phyloP scores from a whole-genome alignment of 2,888 invertebrate genomes.

The Dendrolimus pini region DNA sequence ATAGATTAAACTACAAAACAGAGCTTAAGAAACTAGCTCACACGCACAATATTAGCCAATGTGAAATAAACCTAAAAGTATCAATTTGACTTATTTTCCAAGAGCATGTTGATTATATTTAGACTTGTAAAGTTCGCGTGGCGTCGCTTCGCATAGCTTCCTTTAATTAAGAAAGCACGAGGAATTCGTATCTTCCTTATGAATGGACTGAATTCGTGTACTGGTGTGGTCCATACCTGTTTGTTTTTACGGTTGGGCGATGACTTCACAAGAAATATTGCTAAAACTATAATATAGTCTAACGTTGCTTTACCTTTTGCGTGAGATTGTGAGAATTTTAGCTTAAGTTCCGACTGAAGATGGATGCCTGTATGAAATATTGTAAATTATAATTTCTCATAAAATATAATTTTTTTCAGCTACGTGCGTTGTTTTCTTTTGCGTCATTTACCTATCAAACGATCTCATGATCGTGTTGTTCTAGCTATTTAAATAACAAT shows the following conservation, averaged over 20 bases:
- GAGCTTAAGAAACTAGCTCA: too few relatives aligned
- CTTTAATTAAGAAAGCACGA: conserved; percentile 23
- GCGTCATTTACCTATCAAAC: neutral
- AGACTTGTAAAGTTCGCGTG: conserved; percentile 9
- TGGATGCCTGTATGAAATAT: conserved; percentile 77
- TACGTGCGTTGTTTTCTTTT: conserved; percentile 61
- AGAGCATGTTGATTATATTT: too few relatives aligned
- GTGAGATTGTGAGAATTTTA: conserved; percentile 77
- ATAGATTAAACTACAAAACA: too few relatives aligned
- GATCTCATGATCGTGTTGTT: too few relatives aligned
- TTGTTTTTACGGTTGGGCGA: conserved; percentile 63
- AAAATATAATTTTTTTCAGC: conserved; percentile 79
- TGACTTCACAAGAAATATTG: conserved; percentile 67
- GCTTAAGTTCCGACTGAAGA: conserved; percentile 78
- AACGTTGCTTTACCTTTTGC: conserved; percentile 78
- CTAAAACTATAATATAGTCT: conserved; percentile 77
- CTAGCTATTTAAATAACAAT: too few relatives aligned
- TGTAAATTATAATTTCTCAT: conserved; percentile 79
- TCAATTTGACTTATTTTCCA: too few relatives aligned
- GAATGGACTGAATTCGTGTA: conserved; percentile 59
- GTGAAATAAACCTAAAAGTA: too few relatives aligned
- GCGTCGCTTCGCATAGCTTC: conserved; percentile 18
- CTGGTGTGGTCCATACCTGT: conserved; percentile 51
- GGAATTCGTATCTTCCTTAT: conserved; percentile 45
- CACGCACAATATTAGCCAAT: too few relatives aligned